Evolutionary conservation across 2,797 vertebrate species (phyloP), one percentile per base, ranked within the genome.

Genomic region (Bradypodion pumilum): DNA sequence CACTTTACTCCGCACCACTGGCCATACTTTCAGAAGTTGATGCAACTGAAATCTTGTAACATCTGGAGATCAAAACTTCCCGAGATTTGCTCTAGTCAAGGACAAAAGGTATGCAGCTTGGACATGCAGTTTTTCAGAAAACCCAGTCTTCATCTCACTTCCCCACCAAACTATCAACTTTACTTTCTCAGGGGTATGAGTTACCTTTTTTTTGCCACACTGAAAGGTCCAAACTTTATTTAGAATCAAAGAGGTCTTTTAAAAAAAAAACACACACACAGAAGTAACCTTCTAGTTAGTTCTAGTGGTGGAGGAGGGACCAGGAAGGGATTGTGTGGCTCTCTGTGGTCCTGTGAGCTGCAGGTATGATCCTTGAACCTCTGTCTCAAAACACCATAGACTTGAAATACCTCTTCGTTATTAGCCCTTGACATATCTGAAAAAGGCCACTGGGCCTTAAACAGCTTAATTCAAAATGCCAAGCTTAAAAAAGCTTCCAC

Each of bases 391-490:
- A 52, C 56, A 19, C 56, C 70, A 15, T 13, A 42, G 44, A 35
- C 59, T 72, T 68, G 4, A 2, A 37, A 37, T 78, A 79, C 52
- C 21, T 75, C 49, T 56, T 35, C 52, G 87, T 76, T 66, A 86
- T 86, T 86, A 89, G 86, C 32, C 60, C 32, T 65, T 68, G 66
- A 91, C 49, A 85, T 85, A 60, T n/a, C 25, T 62, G 8, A 49
- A 91, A 91, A 88, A 87, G 70, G 23, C 73, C n/a, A 42, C 74
- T 89, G 19, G 29, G 6, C 44, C 32, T 81, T 60, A 81, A 76
- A 32, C 32, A n/a, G 86, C n/a, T 80, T 87, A 80, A 21, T 60
- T 85, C 66, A 89, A 70, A 81, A 59, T 1, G 32, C 79, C 63
- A 1, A 0, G 37, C 80, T 88, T 62, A 29, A 52, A 56, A 62